Evolutionary conservation across 2,888 invertebrate genomes (phyloP), one percentile per base, ranked within the genome.

Genomic region (Leucozona laternaria): DNA sequence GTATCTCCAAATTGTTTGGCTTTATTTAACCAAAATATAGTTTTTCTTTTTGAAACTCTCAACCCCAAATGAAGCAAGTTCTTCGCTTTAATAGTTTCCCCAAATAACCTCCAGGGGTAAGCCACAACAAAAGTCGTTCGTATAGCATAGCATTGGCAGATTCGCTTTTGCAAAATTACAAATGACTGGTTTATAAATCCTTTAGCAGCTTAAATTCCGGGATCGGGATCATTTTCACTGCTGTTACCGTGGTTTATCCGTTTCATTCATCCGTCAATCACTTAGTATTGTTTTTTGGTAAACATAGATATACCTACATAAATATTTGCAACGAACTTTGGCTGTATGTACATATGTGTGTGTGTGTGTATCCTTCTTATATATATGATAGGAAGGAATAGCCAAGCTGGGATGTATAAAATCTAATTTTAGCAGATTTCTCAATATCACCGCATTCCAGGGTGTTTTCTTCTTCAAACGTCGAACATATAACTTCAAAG

Each of bases 401-500:
- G 7, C 40, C 40, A 15, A 72, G 64, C 71, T 25, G 4, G 53
- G 25, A 7, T 55, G 28, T 20, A 20, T 11, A 71, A 72, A 77
- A 85, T 77, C 77, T 77, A 85, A 80, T 85, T 85, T 80, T 73
- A 64, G 55, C 50, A 77, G 73, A 48, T 55, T 68, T 77, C 84
- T 77, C 68, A 85, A 77, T 80, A 72, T 62, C 68, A 70, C 48
- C 40, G 77, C 53, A 80, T 80, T 80, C 80, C 72, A 48, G 55
- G 37, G 13, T 40, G 53, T 45, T 60, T 68, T 66, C 72, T 34
- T 68, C 72, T 48, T 40, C 20, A 55, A 40, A 22, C 15, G 22
- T 20, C 40, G 25, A 48, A 68, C 48, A 17, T 31, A 60, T 11
- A 31, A 64, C 31, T 48, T 66, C 43, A 66, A 66, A 66, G 66